Evolutionary conservation across 1,140 invertebrate species (phyloP).

Genomic region (Achatina immaculata): DNA sequence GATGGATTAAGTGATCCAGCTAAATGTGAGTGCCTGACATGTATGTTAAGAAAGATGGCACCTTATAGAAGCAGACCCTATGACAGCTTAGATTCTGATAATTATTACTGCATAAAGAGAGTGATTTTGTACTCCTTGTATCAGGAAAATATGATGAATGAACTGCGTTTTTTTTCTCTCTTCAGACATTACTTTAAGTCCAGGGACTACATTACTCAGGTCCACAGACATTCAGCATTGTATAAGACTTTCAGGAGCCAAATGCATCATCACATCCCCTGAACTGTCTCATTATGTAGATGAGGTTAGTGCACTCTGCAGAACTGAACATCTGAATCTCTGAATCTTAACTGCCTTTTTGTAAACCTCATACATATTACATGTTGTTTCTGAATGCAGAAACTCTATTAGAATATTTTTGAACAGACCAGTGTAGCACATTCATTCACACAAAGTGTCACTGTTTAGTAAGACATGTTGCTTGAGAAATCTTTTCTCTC

Average conservation of each 20-base stretch:
- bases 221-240: constrained; percentile 40
- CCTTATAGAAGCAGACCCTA: too few species aligned
- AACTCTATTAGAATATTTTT: not conserved
- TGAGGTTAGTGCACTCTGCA: constrained; percentile 4
- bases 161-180: too few species aligned
- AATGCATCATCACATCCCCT: constrained; percentile 39
- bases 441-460: not conserved
- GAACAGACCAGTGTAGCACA: not conserved
- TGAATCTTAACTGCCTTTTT: not conserved
- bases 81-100: too few species aligned
- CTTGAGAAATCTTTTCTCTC: not conserved
- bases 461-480: not conserved
- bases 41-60: too few species aligned
- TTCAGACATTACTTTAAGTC: constrained; percentile 59
- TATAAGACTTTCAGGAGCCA: constrained; percentile 34
- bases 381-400: not conserved
- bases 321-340: not conserved
- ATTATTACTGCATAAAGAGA: too few species aligned
- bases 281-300: constrained; percentile 33
- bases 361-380: not conserved
- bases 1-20: too few species aligned
- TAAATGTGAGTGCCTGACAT: too few species aligned
- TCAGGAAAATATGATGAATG: too few species aligned
- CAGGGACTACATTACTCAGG: constrained; percentile 63
- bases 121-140: too few species aligned